Percentiles rank a stretch among this genome's conserved stretches.
Evolutionary conservation across 2,797 vertebrate genomes (phyloP).

Genomic region (Dallia pectoralis): DNA sequence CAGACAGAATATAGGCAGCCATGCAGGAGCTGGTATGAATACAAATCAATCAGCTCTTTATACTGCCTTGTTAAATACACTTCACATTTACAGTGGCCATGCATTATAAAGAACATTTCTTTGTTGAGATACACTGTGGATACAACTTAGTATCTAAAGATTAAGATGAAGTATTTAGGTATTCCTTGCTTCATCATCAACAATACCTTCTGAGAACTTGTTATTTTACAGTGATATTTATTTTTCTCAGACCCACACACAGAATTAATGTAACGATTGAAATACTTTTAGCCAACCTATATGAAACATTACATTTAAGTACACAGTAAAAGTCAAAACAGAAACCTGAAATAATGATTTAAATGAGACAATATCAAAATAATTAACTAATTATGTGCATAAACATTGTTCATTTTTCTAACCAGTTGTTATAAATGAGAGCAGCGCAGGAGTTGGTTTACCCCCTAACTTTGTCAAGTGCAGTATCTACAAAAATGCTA

Average conservation of each 20-base stretch:
- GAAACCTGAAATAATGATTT: slow-evolving; percentile 69
- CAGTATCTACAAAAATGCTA: no score
- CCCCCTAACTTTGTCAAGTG: background rate
- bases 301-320: slow-evolving; percentile 37
- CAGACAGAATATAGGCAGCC: background rate
- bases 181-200: background rate
- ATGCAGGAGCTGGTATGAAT: background rate
- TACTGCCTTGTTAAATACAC: slow-evolving; percentile 52
- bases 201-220: background rate
- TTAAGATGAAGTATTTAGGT: background rate
- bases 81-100: slow-evolving; percentile 46
- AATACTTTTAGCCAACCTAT: background rate
- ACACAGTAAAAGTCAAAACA: slow-evolving; percentile 54
- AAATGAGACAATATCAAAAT: slow-evolving; percentile 48
- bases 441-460: background rate
- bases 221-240: background rate
- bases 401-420: slow-evolving; percentile 20
- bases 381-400: slow-evolving; percentile 33
- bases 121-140: slow-evolving; percentile 35
- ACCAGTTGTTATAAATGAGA: background rate
- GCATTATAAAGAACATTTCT: slow-evolving; percentile 37
- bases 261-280: background rate
- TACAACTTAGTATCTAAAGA: slow-evolving; percentile 10
- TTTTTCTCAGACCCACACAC: background rate
- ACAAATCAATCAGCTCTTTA: background rate